Percentiles rank a stretch among this genome's conserved stretches.
phyloP scores from a whole-genome alignment of 1,140 invertebrate species.

The Nymphalis io region DNA sequence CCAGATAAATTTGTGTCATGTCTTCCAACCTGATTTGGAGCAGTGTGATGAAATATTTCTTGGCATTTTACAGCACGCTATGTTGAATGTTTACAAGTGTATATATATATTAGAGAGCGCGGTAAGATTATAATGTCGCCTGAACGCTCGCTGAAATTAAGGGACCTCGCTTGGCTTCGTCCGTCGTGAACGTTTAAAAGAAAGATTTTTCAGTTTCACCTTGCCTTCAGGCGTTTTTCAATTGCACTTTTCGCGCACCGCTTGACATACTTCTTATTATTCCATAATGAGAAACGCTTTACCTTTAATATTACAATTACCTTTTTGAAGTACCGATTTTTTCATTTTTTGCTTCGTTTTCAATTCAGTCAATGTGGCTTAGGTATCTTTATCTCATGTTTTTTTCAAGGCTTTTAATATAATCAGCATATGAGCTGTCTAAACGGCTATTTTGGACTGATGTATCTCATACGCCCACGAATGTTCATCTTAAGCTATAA shows the following conservation, averaged over 20 bases:
- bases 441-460: no score
- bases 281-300: constrained; percentile 41
- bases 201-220: constrained; percentile 10
- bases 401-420: neutral
- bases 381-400: neutral
- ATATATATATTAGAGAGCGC: no score
- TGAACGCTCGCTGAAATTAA: neutral
- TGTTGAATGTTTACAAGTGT: no score
- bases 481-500: no score
- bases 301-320: constrained; percentile 40
- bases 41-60: no score
- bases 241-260: constrained; percentile 37
- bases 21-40: no score
- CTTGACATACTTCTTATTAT: constrained; percentile 39
- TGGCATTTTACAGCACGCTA: no score
- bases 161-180: neutral
- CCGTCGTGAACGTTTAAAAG: constrained; percentile 17
- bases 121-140: neutral
- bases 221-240: constrained; percentile 28
- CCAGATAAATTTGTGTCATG: no score
- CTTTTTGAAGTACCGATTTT: neutral
- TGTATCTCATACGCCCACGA: no score
- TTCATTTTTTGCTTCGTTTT: neutral
- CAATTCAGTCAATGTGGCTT: neutral
- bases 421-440: no score